phyloP scores from a whole-genome alignment of 2,888 invertebrate species.

The Tribolium freemani region DNA sequence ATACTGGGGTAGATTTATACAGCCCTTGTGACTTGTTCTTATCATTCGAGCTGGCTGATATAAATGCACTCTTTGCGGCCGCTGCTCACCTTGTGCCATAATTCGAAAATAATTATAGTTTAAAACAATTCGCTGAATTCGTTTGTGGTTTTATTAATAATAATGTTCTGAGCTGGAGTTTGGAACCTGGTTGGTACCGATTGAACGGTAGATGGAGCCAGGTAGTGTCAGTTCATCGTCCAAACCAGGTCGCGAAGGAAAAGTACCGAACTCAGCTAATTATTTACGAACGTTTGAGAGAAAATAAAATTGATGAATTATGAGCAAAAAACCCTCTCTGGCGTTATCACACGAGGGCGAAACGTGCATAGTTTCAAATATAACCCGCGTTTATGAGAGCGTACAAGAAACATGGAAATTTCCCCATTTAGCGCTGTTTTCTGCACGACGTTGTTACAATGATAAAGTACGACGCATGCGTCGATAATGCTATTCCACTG shows the following conservation, averaged over 20 bases:
- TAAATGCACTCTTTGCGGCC: conserved; percentile 33
- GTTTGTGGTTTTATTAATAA: conserved; percentile 18
- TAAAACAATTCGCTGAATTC: conserved; percentile 1
- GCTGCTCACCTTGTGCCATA: background rate
- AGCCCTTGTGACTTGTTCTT: conserved; percentile 50
- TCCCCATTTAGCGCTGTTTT: conserved; percentile 34
- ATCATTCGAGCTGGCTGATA: conserved; percentile 44
- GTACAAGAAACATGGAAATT: conserved; percentile 39
- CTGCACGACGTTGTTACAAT: conserved; percentile 35
- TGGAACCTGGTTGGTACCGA: conserved; percentile 28
- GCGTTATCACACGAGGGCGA: conserved; percentile 10
- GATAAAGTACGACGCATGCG: conserved; percentile 32
- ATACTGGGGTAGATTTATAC: conserved; percentile 52
- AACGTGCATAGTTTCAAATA: conserved; percentile 33
- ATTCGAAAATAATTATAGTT: conserved; percentile 2
- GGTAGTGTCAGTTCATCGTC: conserved; percentile 39
- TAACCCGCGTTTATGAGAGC: conserved; percentile 33
- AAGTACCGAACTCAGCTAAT: conserved; percentile 37
- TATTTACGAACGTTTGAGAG: conserved; percentile 9
- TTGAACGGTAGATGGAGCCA: conserved; percentile 44
- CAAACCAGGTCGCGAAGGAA: conserved; percentile 43
- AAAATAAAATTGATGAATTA: background rate
- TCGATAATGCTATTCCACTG: conserved; percentile 45
- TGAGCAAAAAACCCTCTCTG: background rate
- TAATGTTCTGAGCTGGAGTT: conserved; percentile 3